Conservation (phyloP, 2,888 invertebrate genomes). For the Chirona hameri region DNA sequence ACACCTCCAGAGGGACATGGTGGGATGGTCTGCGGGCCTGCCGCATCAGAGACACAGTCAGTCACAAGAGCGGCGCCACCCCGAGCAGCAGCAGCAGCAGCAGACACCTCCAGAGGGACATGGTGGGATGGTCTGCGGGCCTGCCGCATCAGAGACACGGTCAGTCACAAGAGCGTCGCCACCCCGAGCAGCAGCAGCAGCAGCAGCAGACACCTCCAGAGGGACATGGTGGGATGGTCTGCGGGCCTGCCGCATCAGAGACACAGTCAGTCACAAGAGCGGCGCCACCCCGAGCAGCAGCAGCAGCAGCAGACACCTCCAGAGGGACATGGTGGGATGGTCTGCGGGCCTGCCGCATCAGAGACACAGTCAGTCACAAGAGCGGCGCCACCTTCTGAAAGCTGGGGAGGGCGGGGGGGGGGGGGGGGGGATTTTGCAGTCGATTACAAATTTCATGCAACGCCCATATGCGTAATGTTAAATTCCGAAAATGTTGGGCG, state of each 20-base stretch:
- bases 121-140: conserved; percentile 31
- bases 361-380: too few relatives aligned
- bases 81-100: background rate
- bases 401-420: too few relatives aligned
- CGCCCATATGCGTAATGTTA: too few relatives aligned
- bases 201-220: background rate
- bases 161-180: too few relatives aligned
- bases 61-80: background rate
- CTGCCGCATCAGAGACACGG: conserved; percentile 9
- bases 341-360: conserved; percentile 31
- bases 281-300: background rate
- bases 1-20: conserved; percentile 10
- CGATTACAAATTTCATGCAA: too few relatives aligned
- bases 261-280: background rate
- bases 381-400: too few relatives aligned
- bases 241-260: conserved; percentile 30
- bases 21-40: conserved; percentile 32
- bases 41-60: background rate
- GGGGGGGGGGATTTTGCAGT: too few relatives aligned
- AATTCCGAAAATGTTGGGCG: too few relatives aligned
- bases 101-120: background rate
- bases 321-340: conserved; percentile 25
- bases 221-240: conserved; percentile 29
- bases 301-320: background rate
- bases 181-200: background rate